Percentiles rank a stretch among this genome's conserved stretches.
These are phyloP conservation scores for Drosophila koepferae DNA, from an alignment of 2,888 invertebrate genomes.

Conservation along the genomic window DNA sequence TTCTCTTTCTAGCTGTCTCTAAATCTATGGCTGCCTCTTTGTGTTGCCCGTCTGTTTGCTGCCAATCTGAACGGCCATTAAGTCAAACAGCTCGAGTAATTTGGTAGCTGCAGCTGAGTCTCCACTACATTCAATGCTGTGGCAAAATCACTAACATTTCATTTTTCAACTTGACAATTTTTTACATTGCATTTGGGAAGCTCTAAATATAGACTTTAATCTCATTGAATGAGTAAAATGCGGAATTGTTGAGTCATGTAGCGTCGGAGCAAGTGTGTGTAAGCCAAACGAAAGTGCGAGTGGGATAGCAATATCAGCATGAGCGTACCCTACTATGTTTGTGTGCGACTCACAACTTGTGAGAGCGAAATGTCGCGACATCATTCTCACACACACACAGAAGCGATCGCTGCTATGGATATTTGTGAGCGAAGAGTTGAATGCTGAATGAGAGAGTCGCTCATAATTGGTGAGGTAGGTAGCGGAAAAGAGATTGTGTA, in stretches of 20 bases:
- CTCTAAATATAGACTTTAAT: slow-evolving; percentile 24
- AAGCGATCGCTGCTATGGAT: no score
- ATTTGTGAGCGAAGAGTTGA: no score
- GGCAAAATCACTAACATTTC: slow-evolving; percentile 31
- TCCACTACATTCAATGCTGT: slow-evolving; percentile 19
- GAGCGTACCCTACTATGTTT: no score
- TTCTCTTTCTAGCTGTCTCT: neutral
- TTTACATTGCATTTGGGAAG: slow-evolving; percentile 66
- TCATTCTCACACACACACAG: no score
- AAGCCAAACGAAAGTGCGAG: neutral
- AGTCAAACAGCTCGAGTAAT: slow-evolving; percentile 69
- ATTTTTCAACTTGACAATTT: slow-evolving; percentile 38
- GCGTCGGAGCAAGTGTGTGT: neutral
- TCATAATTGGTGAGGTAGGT: no score
- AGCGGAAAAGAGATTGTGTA: no score
- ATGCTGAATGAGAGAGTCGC: no score
- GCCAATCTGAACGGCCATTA: slow-evolving; percentile 72
- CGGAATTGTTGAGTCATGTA: no score
- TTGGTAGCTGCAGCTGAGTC: slow-evolving; percentile 46
- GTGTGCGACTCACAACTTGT: no score
- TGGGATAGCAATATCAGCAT: neutral
- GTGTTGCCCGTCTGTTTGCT: slow-evolving; percentile 67
- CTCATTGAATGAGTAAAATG: neutral
- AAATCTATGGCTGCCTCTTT: slow-evolving; percentile 5
- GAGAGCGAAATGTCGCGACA: no score